Conservation (phyloP, 2,113 vertebrate species). For the Bucco capensis region DNA sequence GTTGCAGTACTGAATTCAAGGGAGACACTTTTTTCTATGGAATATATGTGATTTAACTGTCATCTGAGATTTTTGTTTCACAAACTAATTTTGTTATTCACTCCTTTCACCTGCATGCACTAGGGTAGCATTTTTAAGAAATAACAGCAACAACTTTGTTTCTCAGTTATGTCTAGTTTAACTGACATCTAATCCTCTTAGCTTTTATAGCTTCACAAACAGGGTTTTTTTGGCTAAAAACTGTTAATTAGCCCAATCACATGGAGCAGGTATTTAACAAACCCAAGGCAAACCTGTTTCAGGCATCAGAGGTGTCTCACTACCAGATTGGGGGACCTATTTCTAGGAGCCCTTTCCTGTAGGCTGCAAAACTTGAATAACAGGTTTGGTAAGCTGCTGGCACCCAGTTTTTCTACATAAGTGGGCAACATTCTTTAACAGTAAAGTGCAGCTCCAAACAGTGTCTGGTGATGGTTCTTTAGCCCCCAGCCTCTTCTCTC, state of each 20-base stretch:
- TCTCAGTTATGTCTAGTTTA: slow-evolving; percentile 56
- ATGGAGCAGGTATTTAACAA: slow-evolving; percentile 61
- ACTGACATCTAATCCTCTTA: slow-evolving; percentile 76
- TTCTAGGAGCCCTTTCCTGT: neutral
- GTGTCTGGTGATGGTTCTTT: neutral
- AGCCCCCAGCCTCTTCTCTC: neutral
- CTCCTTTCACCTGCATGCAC: neutral
- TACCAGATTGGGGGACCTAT: neutral
- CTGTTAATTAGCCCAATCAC: slow-evolving; percentile 65
- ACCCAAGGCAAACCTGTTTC: slow-evolving; percentile 34
- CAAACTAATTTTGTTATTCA: neutral
- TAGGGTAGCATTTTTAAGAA: slow-evolving; percentile 43
- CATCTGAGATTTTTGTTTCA: slow-evolving; percentile 18
- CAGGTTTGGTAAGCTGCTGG: neutral
- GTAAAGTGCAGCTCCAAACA: neutral
- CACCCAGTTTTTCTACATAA: slow-evolving; percentile 54
- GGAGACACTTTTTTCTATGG: neutral
- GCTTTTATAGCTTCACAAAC: slow-evolving; percentile 69
- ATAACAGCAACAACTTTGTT: slow-evolving; percentile 62
- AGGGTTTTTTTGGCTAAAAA: slow-evolving; percentile 68
- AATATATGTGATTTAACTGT: neutral
- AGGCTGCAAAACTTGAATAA: slow-evolving; percentile 31
- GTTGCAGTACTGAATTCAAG: neutral
- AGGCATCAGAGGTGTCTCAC: slow-evolving; percentile 34
- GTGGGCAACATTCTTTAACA: slow-evolving; percentile 43